Conservation (phyloP, 2,113 vertebrate genomes). For the Plectropomus leopardus region DNA sequence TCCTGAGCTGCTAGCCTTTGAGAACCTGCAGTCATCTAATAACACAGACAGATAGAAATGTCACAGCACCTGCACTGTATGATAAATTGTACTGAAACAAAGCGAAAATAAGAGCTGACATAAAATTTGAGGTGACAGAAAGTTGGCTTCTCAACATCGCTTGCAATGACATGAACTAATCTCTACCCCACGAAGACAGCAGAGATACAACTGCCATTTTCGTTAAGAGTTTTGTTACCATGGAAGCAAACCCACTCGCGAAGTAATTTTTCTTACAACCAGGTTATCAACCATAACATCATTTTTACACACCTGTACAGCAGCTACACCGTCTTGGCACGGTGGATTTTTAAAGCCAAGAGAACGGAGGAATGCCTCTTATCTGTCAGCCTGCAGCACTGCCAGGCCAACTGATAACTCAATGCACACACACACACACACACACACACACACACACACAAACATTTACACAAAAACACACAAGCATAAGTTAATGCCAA, state of each 20-base stretch:
- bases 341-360: constrained; percentile 17
- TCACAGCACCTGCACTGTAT: too few relatives aligned
- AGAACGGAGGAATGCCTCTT: constrained; percentile 34
- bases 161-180: not conserved
- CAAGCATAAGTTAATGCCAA: constrained; percentile 33
- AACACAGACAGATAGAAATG: not conserved
- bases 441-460: constrained; percentile 10
- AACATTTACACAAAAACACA: not conserved
- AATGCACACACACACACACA: constrained; percentile 6
- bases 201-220: not conserved
- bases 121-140: not conserved
- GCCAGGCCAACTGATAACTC: constrained; percentile 43
- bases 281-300: not conserved
- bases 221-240: not conserved
- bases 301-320: constrained; percentile 6
- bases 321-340: not conserved
- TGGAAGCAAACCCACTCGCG: not conserved
- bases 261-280: not conserved
- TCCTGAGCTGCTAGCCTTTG: too few relatives aligned
- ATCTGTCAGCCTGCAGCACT: constrained; percentile 53
- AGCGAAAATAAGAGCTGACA: too few relatives aligned
- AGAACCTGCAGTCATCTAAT: not conserved
- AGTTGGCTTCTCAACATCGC: not conserved
- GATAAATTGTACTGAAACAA: too few relatives aligned
- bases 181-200: not conserved